Evolutionary conservation across 2,797 vertebrate genomes (phyloP).

Genomic region (Epinephelus malabaricus): DNA sequence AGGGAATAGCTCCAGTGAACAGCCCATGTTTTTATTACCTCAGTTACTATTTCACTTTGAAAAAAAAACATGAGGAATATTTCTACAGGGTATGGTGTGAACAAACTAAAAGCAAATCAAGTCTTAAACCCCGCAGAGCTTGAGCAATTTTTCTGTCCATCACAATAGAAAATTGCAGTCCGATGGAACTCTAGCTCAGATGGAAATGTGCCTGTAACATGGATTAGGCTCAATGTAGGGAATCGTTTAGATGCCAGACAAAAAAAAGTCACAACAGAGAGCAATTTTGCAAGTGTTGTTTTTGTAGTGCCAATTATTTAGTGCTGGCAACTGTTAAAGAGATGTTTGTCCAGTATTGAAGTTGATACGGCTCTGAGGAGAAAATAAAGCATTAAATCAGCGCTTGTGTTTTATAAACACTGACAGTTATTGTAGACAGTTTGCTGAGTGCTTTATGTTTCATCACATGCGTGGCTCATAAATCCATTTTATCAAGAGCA

Average conservation of each 20-base stretch:
- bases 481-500: conserved; percentile 4
- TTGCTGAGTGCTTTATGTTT: conserved; percentile 1
- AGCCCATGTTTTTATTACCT: conserved; percentile 35
- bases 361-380: conserved; percentile 2
- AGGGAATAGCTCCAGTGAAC: conserved; percentile 30
- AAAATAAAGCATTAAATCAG: neutral
- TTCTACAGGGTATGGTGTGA: conserved; percentile 13
- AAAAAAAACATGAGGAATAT: neutral
- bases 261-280: conserved; percentile 9
- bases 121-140: conserved; percentile 11
- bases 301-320: conserved; percentile 13
- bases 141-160: conserved; percentile 28
- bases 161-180: conserved; percentile 33
- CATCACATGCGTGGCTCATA: neutral
- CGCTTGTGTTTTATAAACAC: conserved; percentile 4
- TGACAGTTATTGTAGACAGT: conserved; percentile 17
- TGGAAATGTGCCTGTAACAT: conserved; percentile 33
- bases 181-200: conserved; percentile 15
- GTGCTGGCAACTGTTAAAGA: conserved; percentile 20
- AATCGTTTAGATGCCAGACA: conserved; percentile 35
- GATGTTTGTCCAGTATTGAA: neutral
- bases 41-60: conserved; percentile 9
- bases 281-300: conserved; percentile 11
- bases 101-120: conserved; percentile 24
- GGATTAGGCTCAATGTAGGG: conserved; percentile 20